Conservation (phyloP, 1,140 invertebrate genomes). For the Achroia grisella region DNA sequence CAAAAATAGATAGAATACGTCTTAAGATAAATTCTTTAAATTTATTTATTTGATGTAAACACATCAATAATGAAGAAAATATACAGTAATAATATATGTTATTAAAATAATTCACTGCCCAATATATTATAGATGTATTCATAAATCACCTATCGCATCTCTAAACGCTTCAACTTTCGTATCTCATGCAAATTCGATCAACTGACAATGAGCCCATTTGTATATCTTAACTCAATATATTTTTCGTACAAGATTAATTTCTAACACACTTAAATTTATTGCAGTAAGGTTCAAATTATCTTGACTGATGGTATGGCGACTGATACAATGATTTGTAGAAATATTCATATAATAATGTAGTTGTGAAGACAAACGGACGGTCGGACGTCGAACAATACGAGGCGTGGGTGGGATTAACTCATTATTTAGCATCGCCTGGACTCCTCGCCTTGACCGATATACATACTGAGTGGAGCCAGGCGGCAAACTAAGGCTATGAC, state of each 20-base stretch:
- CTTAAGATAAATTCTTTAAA: no score
- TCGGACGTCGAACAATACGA: constrained; percentile 58
- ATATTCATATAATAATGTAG: constrained; percentile 62
- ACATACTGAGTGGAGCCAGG: constrained; percentile 31
- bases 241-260: not conserved
- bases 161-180: constrained; percentile 47
- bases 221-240: not conserved
- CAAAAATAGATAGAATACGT: no score
- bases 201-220: constrained; percentile 56
- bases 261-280: not conserved
- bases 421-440: constrained; percentile 45
- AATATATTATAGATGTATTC: constrained; percentile 12
- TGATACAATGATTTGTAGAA: constrained; percentile 7
- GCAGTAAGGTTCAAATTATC: not conserved
- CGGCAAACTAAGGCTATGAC: no score
- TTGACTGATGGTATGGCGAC: not conserved
- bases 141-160: constrained; percentile 32
- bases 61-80: not conserved
- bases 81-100: constrained; percentile 7
- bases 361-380: constrained; percentile 43
- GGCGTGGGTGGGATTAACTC: constrained; percentile 62
- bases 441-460: constrained; percentile 60
- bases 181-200: constrained; percentile 64
- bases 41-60: no score
- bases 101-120: constrained; percentile 8